Percentiles rank a stretch among this genome's conserved stretches.
Conservation (phyloP, 2,888 invertebrate genomes). For the Hydropsyche betteni region DNA sequence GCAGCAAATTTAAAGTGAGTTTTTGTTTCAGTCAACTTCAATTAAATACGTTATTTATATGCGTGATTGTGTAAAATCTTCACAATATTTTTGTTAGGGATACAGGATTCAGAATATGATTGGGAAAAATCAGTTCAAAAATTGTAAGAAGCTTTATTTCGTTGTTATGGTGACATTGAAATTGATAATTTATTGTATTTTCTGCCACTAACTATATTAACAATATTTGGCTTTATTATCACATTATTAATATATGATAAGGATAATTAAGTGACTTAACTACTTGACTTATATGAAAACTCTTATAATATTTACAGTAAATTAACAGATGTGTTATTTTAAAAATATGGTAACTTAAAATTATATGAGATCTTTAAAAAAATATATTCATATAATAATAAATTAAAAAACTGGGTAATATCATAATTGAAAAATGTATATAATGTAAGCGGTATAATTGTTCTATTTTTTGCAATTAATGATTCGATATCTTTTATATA, state of each 20-base stretch:
- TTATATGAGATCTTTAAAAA: constrained; percentile 9
- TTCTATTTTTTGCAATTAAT: no score
- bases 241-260: constrained; percentile 46
- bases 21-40: no score
- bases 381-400: constrained; percentile 1
- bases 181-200: constrained; percentile 35
- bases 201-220: constrained; percentile 45
- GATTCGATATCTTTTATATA: no score
- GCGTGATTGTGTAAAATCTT: no score
- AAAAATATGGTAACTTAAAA: not conserved
- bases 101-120: not conserved
- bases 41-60: no score
- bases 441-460: no score
- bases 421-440: no score
- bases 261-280: constrained; percentile 30
- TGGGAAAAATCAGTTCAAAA: constrained; percentile 42
- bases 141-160: constrained; percentile 44
- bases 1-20: no score
- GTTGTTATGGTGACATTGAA: constrained; percentile 45
- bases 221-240: constrained; percentile 51
- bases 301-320: constrained; percentile 1
- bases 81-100: no score
- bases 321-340: not conserved
- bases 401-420: not conserved
- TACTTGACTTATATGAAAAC: not conserved